Evolutionary conservation across 2,113 vertebrate genomes (phyloP), one percentile per base, ranked within the genome.

Genomic region (Syngnathus typhle): DNA sequence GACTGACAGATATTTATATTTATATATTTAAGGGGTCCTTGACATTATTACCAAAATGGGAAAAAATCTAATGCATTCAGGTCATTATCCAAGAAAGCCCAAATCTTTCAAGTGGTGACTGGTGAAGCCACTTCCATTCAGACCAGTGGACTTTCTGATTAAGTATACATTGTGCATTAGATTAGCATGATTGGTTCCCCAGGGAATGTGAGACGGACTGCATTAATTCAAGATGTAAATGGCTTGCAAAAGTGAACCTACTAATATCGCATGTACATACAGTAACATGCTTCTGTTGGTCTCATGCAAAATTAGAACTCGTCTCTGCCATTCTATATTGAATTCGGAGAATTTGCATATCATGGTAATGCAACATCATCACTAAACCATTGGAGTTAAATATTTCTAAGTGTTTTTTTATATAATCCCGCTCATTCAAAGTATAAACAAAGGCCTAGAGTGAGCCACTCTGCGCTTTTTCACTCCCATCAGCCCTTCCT

Each of bases 401-500:
- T 61, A 1, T 23, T 43, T 15, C 18, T 3, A 21, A 55, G 65
- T 47, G 61, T 12, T 58, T 47, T 0, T 54, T 21, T 55, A 13
- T 55, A 27, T 54, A 11, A 39, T 27, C 69, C 39, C 4, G 64
- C 21, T 69, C 21, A 64, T 73, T 73, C 41, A 49, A 75, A 75
- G 67, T 3, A 8, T 1, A 58, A 18, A 36, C 70, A 60, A 16
- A 36, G 10, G 19, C 27, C n/a, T 23, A 27, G 12, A 27, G 27
- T 60, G 81, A 73, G 65, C 74, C 51, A 73, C 79, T 72, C 71
- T 82, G 69, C 21, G 6, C 10, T 67, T 38, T 16, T 76, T 38
- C 67, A 61, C 23, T 68, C 37, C 23, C 27, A 16, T 72, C 68
- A 64, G 62, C 61, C 65, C 68, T 69, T 16, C 13, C 59, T 73